A percentile compares a stretch with the other conserved stretches of the same genome.
Evolutionary conservation across 2,888 invertebrate genomes (phyloP).

Genomic region (Anthoptus insignis): DNA sequence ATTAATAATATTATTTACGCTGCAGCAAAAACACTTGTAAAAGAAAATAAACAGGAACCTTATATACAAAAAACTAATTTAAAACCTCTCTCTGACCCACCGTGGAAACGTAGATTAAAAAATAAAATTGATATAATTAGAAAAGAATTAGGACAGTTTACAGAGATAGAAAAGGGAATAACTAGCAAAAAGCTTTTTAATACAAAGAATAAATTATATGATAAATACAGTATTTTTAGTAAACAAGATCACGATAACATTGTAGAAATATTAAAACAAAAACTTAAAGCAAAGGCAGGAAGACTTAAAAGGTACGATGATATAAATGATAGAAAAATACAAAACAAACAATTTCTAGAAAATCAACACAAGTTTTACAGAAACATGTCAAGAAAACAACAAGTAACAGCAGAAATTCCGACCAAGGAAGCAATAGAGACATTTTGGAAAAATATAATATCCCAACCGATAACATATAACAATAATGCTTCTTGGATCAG

Average conservation of each 20-base stretch:
- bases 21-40: conserved; percentile 25
- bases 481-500: conserved; percentile 11
- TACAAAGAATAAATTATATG: not conserved
- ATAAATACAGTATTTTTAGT: not conserved
- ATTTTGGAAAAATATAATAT: conserved; percentile 15
- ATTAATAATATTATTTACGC: not conserved
- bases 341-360: conserved; percentile 19
- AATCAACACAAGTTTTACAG: conserved; percentile 8
- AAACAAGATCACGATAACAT: conserved; percentile 9
- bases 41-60: conserved; percentile 20
- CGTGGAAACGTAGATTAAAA: conserved; percentile 17
- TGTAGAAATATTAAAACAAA: not conserved
- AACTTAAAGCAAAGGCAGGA: conserved; percentile 3
- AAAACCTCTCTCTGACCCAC: conserved; percentile 15
- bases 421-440: not conserved
- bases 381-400: not conserved
- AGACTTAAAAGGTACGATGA: conserved; percentile 6
- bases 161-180: conserved; percentile 9
- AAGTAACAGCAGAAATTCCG: not conserved
- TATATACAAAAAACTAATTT: not conserved
- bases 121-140: conserved; percentile 16
- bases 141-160: conserved; percentile 15
- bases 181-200: not conserved
- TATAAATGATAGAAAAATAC: not conserved
- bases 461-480: conserved; percentile 10